Conservation (phyloP, 1,140 invertebrate species). For the Drosophila virilis region DNA sequence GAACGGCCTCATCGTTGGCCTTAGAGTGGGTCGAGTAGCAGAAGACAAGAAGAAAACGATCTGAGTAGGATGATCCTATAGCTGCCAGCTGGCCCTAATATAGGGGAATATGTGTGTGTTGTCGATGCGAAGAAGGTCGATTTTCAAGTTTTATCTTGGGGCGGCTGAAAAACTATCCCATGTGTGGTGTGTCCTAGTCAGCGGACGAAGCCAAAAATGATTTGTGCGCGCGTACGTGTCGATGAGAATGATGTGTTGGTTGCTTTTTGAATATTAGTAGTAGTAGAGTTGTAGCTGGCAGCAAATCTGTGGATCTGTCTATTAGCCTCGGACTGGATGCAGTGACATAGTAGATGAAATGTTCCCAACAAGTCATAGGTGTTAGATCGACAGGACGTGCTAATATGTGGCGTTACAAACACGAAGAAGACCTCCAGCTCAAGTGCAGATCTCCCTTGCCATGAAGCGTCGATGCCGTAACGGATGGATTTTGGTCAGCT, state of each 20-base stretch:
- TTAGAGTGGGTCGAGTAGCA: slow-evolving; percentile 4
- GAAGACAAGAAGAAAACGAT: slow-evolving; percentile 21
- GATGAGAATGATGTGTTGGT: slow-evolving; percentile 41
- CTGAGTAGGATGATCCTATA: slow-evolving; percentile 29
- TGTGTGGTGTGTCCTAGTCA: slow-evolving; percentile 17
- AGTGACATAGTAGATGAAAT: slow-evolving; percentile 7
- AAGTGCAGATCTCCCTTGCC: slow-evolving; percentile 7
- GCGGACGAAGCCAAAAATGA: slow-evolving; percentile 28
- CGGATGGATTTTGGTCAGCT: slow-evolving; percentile 17
- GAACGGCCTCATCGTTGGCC: slow-evolving; percentile 9
- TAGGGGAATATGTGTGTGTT: slow-evolving; percentile 23
- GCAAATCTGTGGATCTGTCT: slow-evolving; percentile 21
- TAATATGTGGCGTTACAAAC: slow-evolving; percentile 22
- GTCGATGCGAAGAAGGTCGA: slow-evolving; percentile 35
- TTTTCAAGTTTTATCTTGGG: background rate
- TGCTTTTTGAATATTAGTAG: slow-evolving; percentile 35
- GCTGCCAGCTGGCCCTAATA: slow-evolving; percentile 28
- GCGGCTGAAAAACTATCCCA: slow-evolving; percentile 22
- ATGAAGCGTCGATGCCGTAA: slow-evolving; percentile 20
- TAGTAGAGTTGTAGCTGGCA: slow-evolving; percentile 24
- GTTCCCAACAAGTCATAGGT: slow-evolving; percentile 11
- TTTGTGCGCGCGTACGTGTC: slow-evolving; percentile 39
- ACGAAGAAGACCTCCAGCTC: slow-evolving; percentile 35
- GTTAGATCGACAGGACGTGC: slow-evolving; percentile 14
- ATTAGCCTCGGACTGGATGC: slow-evolving; percentile 9